These are phyloP conservation scores for Halichoeres trimaculatus DNA, from an alignment of 2,113 vertebrate species.

Conservation along the genomic window DNA sequence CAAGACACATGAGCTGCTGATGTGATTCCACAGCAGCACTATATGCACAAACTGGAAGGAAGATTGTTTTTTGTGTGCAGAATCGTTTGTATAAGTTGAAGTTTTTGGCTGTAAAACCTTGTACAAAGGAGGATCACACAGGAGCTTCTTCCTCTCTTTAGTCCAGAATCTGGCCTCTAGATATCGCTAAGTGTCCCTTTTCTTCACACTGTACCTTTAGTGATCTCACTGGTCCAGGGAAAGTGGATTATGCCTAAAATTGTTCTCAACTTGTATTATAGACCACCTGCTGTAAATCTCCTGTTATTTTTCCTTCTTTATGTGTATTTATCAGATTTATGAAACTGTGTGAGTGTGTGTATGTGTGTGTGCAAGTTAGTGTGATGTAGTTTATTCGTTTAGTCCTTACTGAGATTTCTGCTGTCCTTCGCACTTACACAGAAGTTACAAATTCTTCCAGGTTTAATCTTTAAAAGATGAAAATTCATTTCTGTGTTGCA, in stretches of 20 bases:
- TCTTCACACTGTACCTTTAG: too few species aligned
- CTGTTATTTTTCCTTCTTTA: conserved; percentile 27
- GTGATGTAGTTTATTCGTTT: conserved; percentile 32
- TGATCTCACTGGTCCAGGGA: conserved; percentile 18
- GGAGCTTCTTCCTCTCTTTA: too few species aligned
- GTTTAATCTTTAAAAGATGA: conserved; percentile 23
- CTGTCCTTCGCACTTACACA: not conserved
- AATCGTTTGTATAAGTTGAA: too few species aligned
- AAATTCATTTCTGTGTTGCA: conserved; percentile 8
- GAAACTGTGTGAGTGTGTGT: conserved; percentile 22
- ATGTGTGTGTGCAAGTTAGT: not conserved
- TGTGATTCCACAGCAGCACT: too few species aligned
- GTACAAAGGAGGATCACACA: too few species aligned
- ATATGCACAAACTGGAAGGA: too few species aligned
- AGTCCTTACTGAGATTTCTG: conserved; percentile 15
- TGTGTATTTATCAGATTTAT: conserved; percentile 62
- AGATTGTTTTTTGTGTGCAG: too few species aligned
- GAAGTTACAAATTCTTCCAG: conserved; percentile 33
- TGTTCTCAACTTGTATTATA: conserved; percentile 37
- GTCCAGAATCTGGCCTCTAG: too few species aligned
- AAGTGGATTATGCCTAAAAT: not conserved
- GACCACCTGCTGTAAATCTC: conserved; percentile 52
- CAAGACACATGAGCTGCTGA: too few species aligned
- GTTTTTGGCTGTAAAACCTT: too few species aligned
- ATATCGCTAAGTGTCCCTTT: too few species aligned